Evolutionary conservation across 1,140 invertebrate genomes (phyloP).

Genomic region (Globodera rostochiensis): DNA sequence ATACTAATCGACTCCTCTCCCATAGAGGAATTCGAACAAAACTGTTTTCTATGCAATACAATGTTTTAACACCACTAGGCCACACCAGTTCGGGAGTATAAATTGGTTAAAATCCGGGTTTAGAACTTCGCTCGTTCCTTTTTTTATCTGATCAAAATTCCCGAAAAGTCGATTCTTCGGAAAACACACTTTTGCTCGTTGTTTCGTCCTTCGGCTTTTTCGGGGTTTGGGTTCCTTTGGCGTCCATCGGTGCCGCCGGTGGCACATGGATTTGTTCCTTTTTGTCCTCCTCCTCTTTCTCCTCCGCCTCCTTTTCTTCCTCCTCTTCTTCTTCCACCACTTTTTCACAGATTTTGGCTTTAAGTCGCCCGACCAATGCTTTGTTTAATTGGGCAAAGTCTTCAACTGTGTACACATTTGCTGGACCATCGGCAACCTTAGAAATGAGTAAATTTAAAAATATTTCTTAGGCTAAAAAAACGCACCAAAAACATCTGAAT

Average conservation of each 20-base stretch:
- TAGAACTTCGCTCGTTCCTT: too few species aligned
- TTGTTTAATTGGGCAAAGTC: not conserved
- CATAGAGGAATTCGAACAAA: too few species aligned
- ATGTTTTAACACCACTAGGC: too few species aligned
- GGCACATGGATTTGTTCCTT: not conserved
- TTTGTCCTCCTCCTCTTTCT: not conserved
- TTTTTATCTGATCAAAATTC: not conserved
- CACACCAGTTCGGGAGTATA: too few species aligned
- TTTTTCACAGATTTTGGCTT: not conserved
- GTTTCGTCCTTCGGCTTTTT: not conserved
- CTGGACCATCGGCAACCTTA: not conserved
- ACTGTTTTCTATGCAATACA: too few species aligned
- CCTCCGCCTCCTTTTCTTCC: not conserved
- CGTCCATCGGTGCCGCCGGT: not conserved
- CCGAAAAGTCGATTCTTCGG: not conserved
- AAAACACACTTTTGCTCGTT: not conserved
- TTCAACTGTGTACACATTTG: not conserved
- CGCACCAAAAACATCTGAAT: too few species aligned
- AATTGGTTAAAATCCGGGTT: too few species aligned
- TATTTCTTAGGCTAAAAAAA: too few species aligned
- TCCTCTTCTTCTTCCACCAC: not conserved
- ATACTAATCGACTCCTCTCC: too few species aligned
- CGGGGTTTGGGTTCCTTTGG: not conserved
- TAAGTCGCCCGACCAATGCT: not conserved
- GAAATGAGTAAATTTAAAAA: not conserved